These are phyloP conservation scores for Aldrovandia affinis DNA, from an alignment of 2,797 vertebrate genomes.

Conservation along the genomic window DNA sequence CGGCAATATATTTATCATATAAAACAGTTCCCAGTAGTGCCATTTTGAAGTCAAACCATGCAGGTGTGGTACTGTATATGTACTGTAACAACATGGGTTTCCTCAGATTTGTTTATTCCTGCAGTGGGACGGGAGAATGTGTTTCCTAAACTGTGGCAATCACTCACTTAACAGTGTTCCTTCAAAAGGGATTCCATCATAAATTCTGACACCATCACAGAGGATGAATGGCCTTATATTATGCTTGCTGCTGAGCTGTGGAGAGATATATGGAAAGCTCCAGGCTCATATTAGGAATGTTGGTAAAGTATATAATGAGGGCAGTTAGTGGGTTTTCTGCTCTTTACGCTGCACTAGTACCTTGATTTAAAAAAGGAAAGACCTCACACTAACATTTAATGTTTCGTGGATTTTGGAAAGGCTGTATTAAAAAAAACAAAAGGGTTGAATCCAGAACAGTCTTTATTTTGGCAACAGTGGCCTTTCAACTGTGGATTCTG, in stretches of 20 bases:
- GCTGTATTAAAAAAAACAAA: background rate
- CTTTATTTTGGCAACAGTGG: background rate
- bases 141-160: background rate
- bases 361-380: slow-evolving; percentile 3
- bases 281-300: background rate
- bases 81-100: background rate
- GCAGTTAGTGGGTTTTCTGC: background rate
- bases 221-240: background rate
- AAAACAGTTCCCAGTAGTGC: background rate
- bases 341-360: background rate
- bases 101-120: background rate
- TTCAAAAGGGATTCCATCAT: background rate
- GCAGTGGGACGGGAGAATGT: background rate
- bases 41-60: slow-evolving; percentile 43
- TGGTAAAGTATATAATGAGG: background rate
- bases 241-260: background rate
- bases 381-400: background rate
- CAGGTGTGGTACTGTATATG: background rate
- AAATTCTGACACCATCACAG: background rate
- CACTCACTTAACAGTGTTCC: background rate
- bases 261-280: background rate
- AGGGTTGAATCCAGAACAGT: background rate
- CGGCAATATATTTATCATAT: slow-evolving; percentile 39
- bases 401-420: background rate
- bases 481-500: background rate